These are phyloP conservation scores for Scolopax mira DNA, from an alignment of 2,113 vertebrate genomes.

Conservation along the genomic window DNA sequence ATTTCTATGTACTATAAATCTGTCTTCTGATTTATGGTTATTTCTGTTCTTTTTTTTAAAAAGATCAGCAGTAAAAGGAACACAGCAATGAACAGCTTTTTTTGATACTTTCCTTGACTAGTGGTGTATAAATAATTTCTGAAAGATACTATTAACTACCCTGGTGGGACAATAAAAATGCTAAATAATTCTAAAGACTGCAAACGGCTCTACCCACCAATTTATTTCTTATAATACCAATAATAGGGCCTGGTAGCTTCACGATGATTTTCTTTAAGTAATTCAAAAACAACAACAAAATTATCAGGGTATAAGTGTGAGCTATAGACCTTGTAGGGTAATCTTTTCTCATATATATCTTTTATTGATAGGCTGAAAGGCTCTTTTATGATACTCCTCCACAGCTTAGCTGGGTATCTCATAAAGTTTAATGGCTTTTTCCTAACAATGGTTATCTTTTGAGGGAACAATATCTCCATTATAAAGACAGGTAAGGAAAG, in stretches of 20 bases:
- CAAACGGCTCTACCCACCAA: conserved; percentile 31
- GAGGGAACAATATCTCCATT: background rate
- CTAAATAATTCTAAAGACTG: conserved; percentile 60
- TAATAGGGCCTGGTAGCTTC: conserved; percentile 27
- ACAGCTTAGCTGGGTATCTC: background rate
- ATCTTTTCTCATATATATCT: background rate
- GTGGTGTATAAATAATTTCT: conserved; percentile 66
- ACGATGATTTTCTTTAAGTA: conserved; percentile 60
- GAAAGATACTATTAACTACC: conserved; percentile 48
- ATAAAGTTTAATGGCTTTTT: background rate
- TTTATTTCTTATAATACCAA: conserved; percentile 54
- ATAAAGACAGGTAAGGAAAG: background rate
- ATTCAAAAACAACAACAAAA: conserved; percentile 49
- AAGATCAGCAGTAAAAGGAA: conserved; percentile 53
- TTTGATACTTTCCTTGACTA: conserved; percentile 56
- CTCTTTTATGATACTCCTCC: background rate
- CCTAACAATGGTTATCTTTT: background rate
- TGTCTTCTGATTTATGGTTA: conserved; percentile 51
- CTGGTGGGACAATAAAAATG: conserved; percentile 68
- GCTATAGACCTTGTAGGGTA: background rate
- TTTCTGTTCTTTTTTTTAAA: conserved; percentile 37
- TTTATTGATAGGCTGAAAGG: background rate
- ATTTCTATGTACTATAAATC: conserved; percentile 46
- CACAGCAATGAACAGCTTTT: conserved; percentile 7
- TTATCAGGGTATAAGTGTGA: background rate